Evolutionary conservation across 1,140 invertebrate species (phyloP), one percentile per base, ranked within the genome.

Genomic region (Euwallacea fornicatus): DNA sequence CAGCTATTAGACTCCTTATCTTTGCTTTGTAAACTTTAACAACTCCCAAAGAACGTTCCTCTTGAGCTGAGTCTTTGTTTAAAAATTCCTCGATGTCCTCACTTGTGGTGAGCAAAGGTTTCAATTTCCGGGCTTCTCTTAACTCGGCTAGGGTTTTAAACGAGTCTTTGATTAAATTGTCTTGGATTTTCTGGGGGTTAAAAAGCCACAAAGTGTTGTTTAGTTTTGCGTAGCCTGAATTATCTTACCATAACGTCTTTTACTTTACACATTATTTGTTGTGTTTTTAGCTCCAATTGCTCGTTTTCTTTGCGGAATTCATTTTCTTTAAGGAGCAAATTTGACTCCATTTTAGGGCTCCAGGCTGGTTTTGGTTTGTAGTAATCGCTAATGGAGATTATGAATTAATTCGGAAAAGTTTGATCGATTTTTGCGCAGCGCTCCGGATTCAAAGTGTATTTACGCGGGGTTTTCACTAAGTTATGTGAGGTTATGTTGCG

Each of bases 261-360:
- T 15, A 84, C 81, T 77, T 85, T 82, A 59, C 81, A 74, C 77
- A 86, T 80, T 10, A 86, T 72, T 63, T 82, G 73, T 56, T 79
- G 81, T 0, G 84, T 83, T 76, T 82, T 82, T 41, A 79, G 63
- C 73, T 85, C 81, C 7, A 86, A 74, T 77, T 85, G 80, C 74
- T 79, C 78, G 78, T 86, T 86, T 60, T 84, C 74, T 73, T 81
- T 81, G 42, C 76, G 75, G 74, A 83, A 85, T 77, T 84, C 81
- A 73, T 83, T 81, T 76, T 86, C 85, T 75, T 82, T 85, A 46
- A 74, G 66, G 60, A 84, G 72, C 68, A 84, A 77, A 70, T 83
- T 80, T 33, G 79, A 78, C 21, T 81, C 73, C 83, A 83, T 84
- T 43, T 55, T 66, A 9, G 7, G 8, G 9, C 21, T 33, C 21